Base-by-base conservation (phyloP, 1,140 invertebrate genomes). In the Sycobia sp. region DNA sequence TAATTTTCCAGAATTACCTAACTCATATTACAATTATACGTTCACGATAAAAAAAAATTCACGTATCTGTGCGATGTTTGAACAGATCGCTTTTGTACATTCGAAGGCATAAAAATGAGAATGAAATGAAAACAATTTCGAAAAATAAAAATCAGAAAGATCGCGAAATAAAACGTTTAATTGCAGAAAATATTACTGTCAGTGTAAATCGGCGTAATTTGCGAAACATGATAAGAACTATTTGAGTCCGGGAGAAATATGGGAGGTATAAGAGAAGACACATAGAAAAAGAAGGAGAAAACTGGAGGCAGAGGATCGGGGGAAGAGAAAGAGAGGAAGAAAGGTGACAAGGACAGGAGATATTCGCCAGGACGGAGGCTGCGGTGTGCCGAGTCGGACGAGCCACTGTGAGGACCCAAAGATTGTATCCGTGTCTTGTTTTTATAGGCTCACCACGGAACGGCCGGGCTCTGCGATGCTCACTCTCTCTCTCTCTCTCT, bases 391-490 rank as follows among this genome's bases (percentile, higher is more conserved):
- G 71, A 76, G 75, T 74, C 72, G 62, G 70, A 76, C 70, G 75
- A 79, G 77, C 80, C 77, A 79, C 77, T 74, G 78, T 76, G 76
- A 78, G 74, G 76, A 75, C 72, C 74, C 71, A 67, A 74, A 75
- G 74, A 80, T 79, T 79, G 76, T 79, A 82, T 77, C 78, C 67
- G 68, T 78, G 78, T 80, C 77, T 80, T 82, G 79, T 80, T 80
- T 80, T 81, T 82, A 78, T 79, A 81, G 76, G 75, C 73, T 76
- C 72, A 62, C 73, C 75, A 49, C 55, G 74, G 76, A 75, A 74
- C 73, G 75, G 69, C 69, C 66, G 72, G 66, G 70, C 71, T 73
- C 68, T 32, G 72, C 58, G 53, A 41, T 62, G 43, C 38, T 54
- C 22, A 27, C 46, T 56, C 44, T 49, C 46, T 22, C 27, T 51